Percentiles rank a stretch among this genome's conserved stretches.
Evolutionary conservation across 2,888 invertebrate species (phyloP).

Genomic region (Gisinianus flammeolus): DNA sequence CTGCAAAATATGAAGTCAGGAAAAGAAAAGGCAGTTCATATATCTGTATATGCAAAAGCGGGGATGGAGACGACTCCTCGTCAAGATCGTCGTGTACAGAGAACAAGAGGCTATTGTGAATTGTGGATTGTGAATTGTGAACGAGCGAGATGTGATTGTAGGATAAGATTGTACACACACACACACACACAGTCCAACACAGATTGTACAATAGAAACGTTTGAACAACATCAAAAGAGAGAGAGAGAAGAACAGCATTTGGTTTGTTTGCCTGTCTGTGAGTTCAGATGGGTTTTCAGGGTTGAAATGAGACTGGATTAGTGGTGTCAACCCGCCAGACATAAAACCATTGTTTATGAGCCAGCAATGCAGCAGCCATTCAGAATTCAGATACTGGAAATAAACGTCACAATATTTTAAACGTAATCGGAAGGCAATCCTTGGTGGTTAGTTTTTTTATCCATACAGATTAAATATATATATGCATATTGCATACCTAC

Average conservation of each 20-base stretch:
- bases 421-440: background rate
- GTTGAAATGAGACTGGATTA: background rate
- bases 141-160: background rate
- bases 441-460: background rate
- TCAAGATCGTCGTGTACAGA: background rate
- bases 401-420: slow-evolving; percentile 13
- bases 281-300: background rate
- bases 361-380: background rate
- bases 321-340: background rate
- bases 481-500: background rate
- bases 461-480: background rate
- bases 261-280: background rate
- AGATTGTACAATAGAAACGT: background rate
- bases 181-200: background rate
- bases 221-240: background rate
- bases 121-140: background rate
- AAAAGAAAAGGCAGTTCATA: background rate
- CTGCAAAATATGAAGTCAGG: background rate
- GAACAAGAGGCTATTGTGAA: slow-evolving; percentile 1
- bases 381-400: slow-evolving; percentile 18
- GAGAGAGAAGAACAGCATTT: no score
- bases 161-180: slow-evolving; percentile 13
- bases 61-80: background rate
- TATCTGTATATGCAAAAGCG: background rate
- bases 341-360: slow-evolving; percentile 13